Evolutionary conservation across 2,113 vertebrate species (phyloP), one percentile per base, ranked within the genome.

Genomic region (Colius striatus): DNA sequence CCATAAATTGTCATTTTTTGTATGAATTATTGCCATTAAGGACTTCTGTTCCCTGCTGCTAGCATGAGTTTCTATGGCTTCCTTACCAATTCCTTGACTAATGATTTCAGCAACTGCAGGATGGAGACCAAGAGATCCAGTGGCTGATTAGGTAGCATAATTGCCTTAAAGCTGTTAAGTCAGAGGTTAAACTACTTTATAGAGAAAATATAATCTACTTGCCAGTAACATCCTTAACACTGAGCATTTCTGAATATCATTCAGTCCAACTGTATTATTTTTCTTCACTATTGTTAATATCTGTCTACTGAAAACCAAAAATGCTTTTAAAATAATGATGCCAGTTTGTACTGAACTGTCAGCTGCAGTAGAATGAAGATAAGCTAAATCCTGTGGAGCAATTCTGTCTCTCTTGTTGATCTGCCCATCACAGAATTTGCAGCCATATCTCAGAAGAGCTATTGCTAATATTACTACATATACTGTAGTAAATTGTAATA

Each of bases 171-270:
- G 66, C 92, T 95, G 55, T 65, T 75, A 81, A 94, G 60, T 90
- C 86, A 95, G 92, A 97, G 80, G 92, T 96, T 97, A 96, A 97
- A 95, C 79, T 93, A 85, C 72, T 94, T 95, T 78, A 43, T 57
- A 53, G 55, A 77, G 72, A 91, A 97, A 96, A 96, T 94, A 77
- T 21, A 55, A 91, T 93, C 89, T 94, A 43, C 61, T 87, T 2
- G 16, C 36, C 21, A 76, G 26, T 82, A 89, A 45, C 38, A 70
- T 79, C 43, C 87, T 88, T 54, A 47, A 30, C 50, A 36, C 11
- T 74, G 90, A 71, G 66, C 50, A 36, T 78, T 96, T 94, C 63
- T 9, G 6, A 93, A 36, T 74, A 77, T 54, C 21, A 50, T 66
- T 94, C 23, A 89, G 93, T 62, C 30, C 15, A 78, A 9, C 13